Evolutionary conservation across 2,113 vertebrate genomes (phyloP).

Genomic region (Leuciscus idus): DNA sequence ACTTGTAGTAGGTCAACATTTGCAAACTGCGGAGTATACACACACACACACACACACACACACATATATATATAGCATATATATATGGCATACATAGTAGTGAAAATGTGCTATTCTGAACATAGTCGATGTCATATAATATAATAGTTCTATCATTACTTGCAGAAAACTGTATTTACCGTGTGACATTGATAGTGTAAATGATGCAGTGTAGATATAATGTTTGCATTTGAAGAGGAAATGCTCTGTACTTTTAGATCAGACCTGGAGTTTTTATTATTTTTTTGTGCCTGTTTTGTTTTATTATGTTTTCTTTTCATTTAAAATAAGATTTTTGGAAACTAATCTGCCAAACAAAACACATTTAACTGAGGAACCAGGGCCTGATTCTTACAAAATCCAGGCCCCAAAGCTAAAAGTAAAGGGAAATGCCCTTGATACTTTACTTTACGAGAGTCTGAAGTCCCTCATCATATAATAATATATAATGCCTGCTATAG

Average conservation of each 20-base stretch:
- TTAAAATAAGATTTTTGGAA: slow-evolving; percentile 70
- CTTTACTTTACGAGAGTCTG: slow-evolving; percentile 72
- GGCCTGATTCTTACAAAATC: slow-evolving; percentile 75
- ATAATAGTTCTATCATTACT: neutral
- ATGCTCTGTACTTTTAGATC: neutral
- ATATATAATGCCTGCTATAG: slow-evolving; percentile 74
- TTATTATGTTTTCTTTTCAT: slow-evolving; percentile 67
- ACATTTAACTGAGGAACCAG: slow-evolving; percentile 54
- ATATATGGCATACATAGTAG: too few relatives aligned
- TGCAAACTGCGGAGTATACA: neutral
- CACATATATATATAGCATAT: neutral
- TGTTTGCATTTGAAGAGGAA: neutral
- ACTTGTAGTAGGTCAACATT: too few relatives aligned
- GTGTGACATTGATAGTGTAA: too few relatives aligned
- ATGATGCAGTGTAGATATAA: neutral
- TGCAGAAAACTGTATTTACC: neutral
- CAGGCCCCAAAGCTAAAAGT: slow-evolving; percentile 71
- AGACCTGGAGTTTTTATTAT: slow-evolving; percentile 5
- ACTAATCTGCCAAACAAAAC: slow-evolving; percentile 68
- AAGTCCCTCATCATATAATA: slow-evolving; percentile 74
- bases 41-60: neutral
- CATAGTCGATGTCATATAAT: neutral
- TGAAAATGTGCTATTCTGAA: neutral
- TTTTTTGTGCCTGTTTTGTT: slow-evolving; percentile 32
- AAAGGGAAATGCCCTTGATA: slow-evolving; percentile 74